Evolutionary conservation across 2,888 invertebrate species (phyloP).

Genomic region (Mellilla xanthometata): DNA sequence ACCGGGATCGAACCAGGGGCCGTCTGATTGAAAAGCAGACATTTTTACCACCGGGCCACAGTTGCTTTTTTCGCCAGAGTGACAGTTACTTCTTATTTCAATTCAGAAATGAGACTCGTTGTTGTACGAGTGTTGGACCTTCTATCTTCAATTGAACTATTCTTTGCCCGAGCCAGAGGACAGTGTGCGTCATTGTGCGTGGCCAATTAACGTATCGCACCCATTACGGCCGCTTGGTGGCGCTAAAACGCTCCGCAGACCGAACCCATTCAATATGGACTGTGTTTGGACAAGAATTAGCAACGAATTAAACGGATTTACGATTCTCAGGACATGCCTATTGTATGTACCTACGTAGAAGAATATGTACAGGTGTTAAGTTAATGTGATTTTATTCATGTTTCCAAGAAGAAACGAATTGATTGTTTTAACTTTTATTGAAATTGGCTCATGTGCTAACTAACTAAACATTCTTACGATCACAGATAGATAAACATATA

Average conservation of each 20-base stretch:
- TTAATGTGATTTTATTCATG: no score
- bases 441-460: no score
- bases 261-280: conserved; percentile 26
- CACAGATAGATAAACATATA: no score
- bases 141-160: conserved; percentile 26
- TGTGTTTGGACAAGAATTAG: conserved; percentile 26
- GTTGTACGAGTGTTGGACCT: not conserved
- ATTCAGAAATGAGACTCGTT: not conserved
- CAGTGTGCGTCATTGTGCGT: conserved; percentile 69
- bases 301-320: conserved; percentile 22
- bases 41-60: no score
- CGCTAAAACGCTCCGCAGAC: conserved; percentile 45
- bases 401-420: no score
- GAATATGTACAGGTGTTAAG: no score
- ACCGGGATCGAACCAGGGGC: no score
- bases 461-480: no score
- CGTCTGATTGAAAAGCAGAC: no score
- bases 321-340: conserved; percentile 14
- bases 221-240: conserved; percentile 59
- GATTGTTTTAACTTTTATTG: no score
- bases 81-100: no score
- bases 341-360: not conserved
- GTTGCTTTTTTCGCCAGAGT: no score
- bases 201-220: conserved; percentile 70
- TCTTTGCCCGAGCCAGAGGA: conserved; percentile 53